Evolutionary conservation across 1,140 invertebrate species (phyloP).

Genomic region (Drosophila pandora): DNA sequence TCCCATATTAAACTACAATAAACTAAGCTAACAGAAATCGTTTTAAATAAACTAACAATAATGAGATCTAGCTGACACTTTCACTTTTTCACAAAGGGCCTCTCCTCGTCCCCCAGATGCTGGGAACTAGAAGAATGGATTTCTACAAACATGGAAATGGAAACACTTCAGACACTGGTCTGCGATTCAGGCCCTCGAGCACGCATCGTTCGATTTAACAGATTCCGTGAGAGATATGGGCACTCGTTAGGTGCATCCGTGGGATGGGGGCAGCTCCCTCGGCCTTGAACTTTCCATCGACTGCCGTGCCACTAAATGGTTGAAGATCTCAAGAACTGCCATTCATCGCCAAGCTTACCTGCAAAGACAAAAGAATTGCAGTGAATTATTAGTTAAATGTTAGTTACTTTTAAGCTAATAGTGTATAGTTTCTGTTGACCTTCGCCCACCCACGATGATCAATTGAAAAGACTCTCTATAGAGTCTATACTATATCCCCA

Average conservation of each 20-base stretch:
- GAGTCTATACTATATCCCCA: neutral
- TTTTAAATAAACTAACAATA: neutral
- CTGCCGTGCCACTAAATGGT: conserved; percentile 26
- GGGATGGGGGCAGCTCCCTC: conserved; percentile 49
- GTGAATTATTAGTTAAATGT: conserved; percentile 7
- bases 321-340: conserved; percentile 47
- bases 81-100: neutral
- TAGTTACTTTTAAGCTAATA: neutral
- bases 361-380: conserved; percentile 26
- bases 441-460: neutral
- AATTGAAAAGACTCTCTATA: neutral
- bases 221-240: conserved; percentile 33
- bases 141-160: conserved; percentile 44
- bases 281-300: conserved; percentile 70
- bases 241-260: conserved; percentile 30
- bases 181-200: conserved; percentile 56
- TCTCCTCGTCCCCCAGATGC: neutral
- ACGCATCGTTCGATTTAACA: conserved; percentile 56
- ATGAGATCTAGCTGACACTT: neutral
- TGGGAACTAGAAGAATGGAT: conserved; percentile 28
- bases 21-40: neutral
- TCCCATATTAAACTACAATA: neutral
- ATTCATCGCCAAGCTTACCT: conserved; percentile 37
- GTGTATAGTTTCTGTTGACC: neutral
- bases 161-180: conserved; percentile 16